Base-by-base conservation (phyloP, 2,113 vertebrate species). In the Coptodon rendalli region DNA sequence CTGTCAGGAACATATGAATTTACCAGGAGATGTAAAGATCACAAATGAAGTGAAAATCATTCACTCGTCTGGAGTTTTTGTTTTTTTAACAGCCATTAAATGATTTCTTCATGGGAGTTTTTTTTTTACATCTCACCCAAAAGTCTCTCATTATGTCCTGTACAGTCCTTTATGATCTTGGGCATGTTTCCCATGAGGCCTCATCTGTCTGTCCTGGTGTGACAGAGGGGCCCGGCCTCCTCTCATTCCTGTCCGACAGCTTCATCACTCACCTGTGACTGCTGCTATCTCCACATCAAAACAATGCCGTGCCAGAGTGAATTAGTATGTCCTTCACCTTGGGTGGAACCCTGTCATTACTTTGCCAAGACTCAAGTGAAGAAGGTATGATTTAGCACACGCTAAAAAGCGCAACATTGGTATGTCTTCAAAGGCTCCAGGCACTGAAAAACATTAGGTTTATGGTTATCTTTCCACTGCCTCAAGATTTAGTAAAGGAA, bases 251-350 rank as follows among this genome's bases (percentile, higher is more conserved):
- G 68, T 81, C 59, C 81, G 91, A 95, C 89, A 90, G 92, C 92
- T 91, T 86, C 86, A 94, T 95, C 92, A 91, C 88, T 95, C 94
- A 95, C 76, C 86, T 82, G 85, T 63, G 89, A 84, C 91, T 85
- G 91, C 86, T 24, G 88, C 91, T 89, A 84, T 89, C 89, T 90
- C 89, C 57, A 90, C 93, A 91, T 94, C 94, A 92, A 90, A 94
- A 94, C 93, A 94, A 94, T 87, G 89, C 92, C 1, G 53, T 57
- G 85, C 78, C 89, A 86, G 76, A 81, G 93, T 91, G 93, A 94
- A 94, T 93, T 90, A 94, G 90, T 86, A 86, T 88, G 92, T 93
- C 95, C 93, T 95, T 96, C 92, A 96, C 92, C 93, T 94, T 92
- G 87, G 83, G 82, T 88, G 87, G 89, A 93, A 92, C 84, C 89